Percentiles rank a stretch among this genome's conserved stretches.
Conservation (phyloP, 2,888 invertebrate species). For the Metalampra italica region DNA sequence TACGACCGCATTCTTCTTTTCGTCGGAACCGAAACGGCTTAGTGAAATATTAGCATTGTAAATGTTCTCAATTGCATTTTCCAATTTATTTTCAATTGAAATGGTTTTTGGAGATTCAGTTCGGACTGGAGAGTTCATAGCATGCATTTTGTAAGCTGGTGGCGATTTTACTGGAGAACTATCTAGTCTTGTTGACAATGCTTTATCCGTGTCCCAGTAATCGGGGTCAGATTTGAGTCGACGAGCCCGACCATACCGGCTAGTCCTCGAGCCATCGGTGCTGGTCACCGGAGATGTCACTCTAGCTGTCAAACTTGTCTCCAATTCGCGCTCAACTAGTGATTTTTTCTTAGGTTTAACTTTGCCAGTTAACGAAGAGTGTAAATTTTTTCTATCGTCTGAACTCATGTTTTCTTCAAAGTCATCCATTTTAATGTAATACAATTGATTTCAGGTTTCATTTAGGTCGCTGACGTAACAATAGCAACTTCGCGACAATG, state of each 20-base stretch:
- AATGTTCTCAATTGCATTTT: constrained; percentile 26
- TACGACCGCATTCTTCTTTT: constrained; percentile 26
- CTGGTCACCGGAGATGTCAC: constrained; percentile 52
- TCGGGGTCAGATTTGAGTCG: constrained; percentile 71
- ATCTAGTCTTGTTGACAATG: constrained; percentile 32
- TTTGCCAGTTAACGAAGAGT: constrained; percentile 31
- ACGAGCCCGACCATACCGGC: constrained; percentile 80
- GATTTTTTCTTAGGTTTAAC: constrained; percentile 63
- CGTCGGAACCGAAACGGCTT: constrained; percentile 51
- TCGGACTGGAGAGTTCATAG: constrained; percentile 55
- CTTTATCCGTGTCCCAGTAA: constrained; percentile 53
- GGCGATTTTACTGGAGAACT: constrained; percentile 41
- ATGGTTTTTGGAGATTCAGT: constrained; percentile 35
- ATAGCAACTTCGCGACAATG: constrained; percentile 30
- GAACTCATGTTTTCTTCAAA: constrained; percentile 52
- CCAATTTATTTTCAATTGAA: constrained; percentile 2
- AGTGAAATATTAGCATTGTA: constrained; percentile 56
- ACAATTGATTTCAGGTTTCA: constrained; percentile 18
- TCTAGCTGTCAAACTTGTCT: constrained; percentile 60
- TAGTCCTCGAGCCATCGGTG: constrained; percentile 52
- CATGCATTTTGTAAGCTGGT: constrained; percentile 60
- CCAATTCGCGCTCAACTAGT: constrained; percentile 62
- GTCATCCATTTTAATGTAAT: constrained; percentile 51
- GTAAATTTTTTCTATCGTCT: constrained; percentile 37
- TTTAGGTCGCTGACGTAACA: constrained; percentile 37